Percentiles rank a stretch among this genome's conserved stretches.
Evolutionary conservation across 2,888 invertebrate genomes (phyloP).

Genomic region (Portevinia maculata): DNA sequence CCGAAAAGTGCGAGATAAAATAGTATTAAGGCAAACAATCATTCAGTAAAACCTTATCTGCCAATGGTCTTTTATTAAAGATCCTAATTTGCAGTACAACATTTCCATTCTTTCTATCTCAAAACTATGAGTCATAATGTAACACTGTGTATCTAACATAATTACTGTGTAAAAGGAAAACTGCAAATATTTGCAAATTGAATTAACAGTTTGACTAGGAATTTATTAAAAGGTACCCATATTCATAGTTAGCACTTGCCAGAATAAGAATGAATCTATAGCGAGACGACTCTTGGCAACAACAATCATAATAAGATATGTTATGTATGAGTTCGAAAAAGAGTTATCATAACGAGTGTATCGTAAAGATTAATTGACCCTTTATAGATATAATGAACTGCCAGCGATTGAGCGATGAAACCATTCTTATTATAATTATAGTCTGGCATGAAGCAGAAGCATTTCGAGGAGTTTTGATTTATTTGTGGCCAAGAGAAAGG

Average conservation of each 20-base stretch:
- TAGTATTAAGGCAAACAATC: slow-evolving; percentile 3
- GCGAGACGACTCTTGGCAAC: background rate
- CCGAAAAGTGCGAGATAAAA: too few species aligned
- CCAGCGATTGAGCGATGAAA: too few species aligned
- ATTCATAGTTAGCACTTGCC: background rate
- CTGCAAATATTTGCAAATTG: background rate
- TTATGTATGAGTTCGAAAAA: too few species aligned
- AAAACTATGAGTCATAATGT: slow-evolving; percentile 29
- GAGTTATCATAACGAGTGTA: too few species aligned
- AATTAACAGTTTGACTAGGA: background rate
- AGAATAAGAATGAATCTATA: background rate
- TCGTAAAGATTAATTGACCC: too few species aligned
- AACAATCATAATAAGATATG: too few species aligned
- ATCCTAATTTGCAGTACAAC: slow-evolving; percentile 25
- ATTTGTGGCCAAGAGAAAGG: too few species aligned
- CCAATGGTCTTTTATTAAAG: background rate
- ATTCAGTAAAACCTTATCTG: background rate
- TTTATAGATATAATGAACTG: too few species aligned
- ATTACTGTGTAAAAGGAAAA: background rate
- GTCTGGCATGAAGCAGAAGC: too few species aligned
- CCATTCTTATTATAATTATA: too few species aligned
- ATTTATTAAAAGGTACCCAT: background rate
- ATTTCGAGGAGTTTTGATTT: too few species aligned
- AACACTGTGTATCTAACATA: background rate
- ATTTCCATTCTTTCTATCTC: slow-evolving; percentile 2